phyloP scores from a whole-genome alignment of 1,140 invertebrate species.

The Anoplophora glabripennis region DNA sequence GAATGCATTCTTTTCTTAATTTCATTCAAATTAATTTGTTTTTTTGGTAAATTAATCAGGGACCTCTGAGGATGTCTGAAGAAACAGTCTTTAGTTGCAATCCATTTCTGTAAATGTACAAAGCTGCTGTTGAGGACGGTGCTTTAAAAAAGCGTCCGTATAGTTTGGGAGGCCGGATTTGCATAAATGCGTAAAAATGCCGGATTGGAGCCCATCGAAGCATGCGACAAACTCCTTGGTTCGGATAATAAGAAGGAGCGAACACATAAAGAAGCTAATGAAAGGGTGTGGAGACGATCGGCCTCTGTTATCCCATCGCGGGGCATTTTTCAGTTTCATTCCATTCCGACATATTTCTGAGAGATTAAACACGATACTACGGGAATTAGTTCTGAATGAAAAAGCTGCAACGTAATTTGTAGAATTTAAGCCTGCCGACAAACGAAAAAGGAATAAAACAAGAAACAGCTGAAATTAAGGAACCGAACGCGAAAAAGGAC shows the following conservation, averaged over 20 bases:
- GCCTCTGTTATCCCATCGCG: background rate
- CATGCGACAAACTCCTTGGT: background rate
- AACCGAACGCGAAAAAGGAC: background rate
- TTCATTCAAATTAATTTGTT: no score
- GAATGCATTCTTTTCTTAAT: no score
- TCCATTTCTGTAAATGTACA: no score
- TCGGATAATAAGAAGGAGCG: background rate
- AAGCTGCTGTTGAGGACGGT: no score
- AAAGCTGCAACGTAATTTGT: constrained; percentile 2
- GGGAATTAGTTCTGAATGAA: constrained; percentile 5
- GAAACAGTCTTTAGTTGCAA: no score
- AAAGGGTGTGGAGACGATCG: background rate
- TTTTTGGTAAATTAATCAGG: no score
- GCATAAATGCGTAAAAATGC: no score
- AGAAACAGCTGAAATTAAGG: background rate
- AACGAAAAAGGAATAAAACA: constrained; percentile 1
- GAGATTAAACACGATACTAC: constrained; percentile 1
- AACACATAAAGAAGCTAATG: constrained; percentile 1
- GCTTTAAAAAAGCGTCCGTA: no score
- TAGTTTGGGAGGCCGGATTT: no score
- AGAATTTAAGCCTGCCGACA: background rate
- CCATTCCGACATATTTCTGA: constrained; percentile 1
- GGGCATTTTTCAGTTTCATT: background rate
- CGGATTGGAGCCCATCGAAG: background rate
- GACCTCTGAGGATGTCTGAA: no score